Evolutionary conservation across 2,888 invertebrate species (phyloP).

Genomic region (Xestobium rufovillosum): DNA sequence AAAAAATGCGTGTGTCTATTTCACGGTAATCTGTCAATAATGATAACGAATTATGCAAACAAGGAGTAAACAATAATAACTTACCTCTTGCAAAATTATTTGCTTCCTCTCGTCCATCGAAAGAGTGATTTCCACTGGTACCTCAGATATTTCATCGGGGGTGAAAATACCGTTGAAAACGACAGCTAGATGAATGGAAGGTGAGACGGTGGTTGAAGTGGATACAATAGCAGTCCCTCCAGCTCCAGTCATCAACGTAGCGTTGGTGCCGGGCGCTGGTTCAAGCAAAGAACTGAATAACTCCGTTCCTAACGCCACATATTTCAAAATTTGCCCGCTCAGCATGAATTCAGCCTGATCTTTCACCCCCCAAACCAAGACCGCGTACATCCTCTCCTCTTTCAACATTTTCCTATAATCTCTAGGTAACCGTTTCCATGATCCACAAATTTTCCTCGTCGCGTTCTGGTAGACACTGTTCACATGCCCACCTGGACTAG

Average conservation of each 20-base stretch:
- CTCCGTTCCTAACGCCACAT: conserved; percentile 72
- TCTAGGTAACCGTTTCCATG: conserved; percentile 79
- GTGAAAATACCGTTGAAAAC: conserved; percentile 77
- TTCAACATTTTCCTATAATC: conserved; percentile 64
- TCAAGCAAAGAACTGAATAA: conserved; percentile 72
- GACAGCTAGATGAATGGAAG: conserved; percentile 71
- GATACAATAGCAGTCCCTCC: conserved; percentile 84
- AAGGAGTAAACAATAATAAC: too few species aligned
- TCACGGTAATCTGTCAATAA: too few species aligned
- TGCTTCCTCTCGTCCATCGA: conserved; percentile 65
- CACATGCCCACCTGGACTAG: conserved; percentile 38
- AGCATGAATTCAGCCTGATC: conserved; percentile 62
- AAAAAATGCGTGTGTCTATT: too few species aligned
- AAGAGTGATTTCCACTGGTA: conserved; percentile 61
- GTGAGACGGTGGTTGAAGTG: conserved; percentile 69
- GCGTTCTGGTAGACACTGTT: conserved; percentile 73
- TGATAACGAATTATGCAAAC: too few species aligned
- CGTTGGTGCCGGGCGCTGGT: conserved; percentile 53
- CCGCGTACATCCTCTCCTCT: conserved; percentile 72
- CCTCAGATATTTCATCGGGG: conserved; percentile 54
- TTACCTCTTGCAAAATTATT: conserved; percentile 66
- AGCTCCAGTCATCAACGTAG: conserved; percentile 51
- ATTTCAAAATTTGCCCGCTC: conserved; percentile 66
- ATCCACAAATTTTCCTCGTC: conserved; percentile 82
- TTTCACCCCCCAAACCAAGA: conserved; percentile 69